Base-by-base conservation (phyloP, 1,140 invertebrate species). In the Drosophila murphyi region DNA sequence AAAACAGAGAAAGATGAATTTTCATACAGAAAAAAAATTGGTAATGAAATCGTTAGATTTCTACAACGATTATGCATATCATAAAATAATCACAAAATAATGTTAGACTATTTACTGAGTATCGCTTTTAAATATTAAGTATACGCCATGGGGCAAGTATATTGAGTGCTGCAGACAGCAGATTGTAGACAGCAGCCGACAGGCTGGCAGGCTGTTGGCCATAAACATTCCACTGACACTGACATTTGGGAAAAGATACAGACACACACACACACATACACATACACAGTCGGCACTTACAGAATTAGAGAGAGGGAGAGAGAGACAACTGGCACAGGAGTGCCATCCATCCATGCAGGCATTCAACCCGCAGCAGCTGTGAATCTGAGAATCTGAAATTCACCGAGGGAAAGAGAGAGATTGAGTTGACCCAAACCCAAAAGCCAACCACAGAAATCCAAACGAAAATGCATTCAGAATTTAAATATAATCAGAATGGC, bases 381-480 rank as follows among this genome's bases (percentile, higher is more conserved):
- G 39, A 41, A 41, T 3, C 39, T n/a, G 39, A 54, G 48, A 54
- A 39, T 43, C 6, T 12, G 39, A 28, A n/a, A 52, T 10, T 60
- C 12, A 47, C 12, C 10, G 51, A 29, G 32, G 20, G 52, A 8
- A 12, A 28, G 32, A 8, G 20, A n/a, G 39, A 48, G 37, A 8
- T 39, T 20, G 34, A 34, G 34, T 43, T 32, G 35, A 57, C 57
- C 34, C 48, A 65, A 62, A 78, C 61, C 54, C 57, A 41, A 68
- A 55, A 43, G 61, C 55, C 34, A 68, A 35, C 67, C 57, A 43
- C 47, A 52, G 35, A 72, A 68, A 68, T 68, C 70, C 55, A 47
- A 60, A 37, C 39, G 47, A 75, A 75, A 88, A 76, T 82, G 83
- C 79, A 88, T 86, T 88, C 76, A 88, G 88, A 79, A 88, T 86